These are phyloP conservation scores for Chaetophractus vellerosus DNA, from an alignment of 2,797 vertebrate genomes.

Conservation along the genomic window DNA sequence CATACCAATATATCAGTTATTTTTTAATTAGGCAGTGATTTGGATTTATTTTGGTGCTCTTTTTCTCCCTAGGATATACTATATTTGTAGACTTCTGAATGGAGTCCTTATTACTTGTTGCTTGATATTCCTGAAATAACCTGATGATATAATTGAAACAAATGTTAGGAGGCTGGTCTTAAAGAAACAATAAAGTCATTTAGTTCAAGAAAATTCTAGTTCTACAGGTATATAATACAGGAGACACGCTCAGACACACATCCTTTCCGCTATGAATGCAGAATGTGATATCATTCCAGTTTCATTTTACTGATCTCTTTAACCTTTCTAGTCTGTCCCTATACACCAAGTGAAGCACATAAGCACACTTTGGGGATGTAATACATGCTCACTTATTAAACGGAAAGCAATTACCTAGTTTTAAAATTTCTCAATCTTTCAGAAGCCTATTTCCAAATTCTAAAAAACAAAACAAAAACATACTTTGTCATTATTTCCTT, in stretches of 20 bases:
- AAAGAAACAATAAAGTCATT: background rate
- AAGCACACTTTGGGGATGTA: background rate
- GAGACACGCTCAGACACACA: no score
- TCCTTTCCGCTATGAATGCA: no score
- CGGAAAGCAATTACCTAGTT: background rate
- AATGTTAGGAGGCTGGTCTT: background rate
- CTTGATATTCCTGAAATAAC: background rate
- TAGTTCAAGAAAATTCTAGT: background rate
- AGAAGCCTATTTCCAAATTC: background rate
- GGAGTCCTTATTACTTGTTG: background rate
- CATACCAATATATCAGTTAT: background rate
- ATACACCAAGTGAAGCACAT: background rate
- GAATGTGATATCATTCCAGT: background rate
- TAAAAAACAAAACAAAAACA: no score
- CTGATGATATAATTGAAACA: no score
- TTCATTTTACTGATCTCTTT: background rate
- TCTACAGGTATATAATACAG: background rate
- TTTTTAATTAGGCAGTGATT: background rate
- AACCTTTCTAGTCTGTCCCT: background rate
- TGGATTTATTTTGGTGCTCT: background rate
- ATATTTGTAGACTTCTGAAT: background rate
- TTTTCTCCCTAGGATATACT: background rate
- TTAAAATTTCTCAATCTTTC: background rate
- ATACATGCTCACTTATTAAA: background rate
- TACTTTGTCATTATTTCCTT: background rate